Percentiles rank a stretch among this genome's conserved stretches.
phyloP scores from a whole-genome alignment of 92 coral and sea anemone species.

The Heteractis magnifica region DNA sequence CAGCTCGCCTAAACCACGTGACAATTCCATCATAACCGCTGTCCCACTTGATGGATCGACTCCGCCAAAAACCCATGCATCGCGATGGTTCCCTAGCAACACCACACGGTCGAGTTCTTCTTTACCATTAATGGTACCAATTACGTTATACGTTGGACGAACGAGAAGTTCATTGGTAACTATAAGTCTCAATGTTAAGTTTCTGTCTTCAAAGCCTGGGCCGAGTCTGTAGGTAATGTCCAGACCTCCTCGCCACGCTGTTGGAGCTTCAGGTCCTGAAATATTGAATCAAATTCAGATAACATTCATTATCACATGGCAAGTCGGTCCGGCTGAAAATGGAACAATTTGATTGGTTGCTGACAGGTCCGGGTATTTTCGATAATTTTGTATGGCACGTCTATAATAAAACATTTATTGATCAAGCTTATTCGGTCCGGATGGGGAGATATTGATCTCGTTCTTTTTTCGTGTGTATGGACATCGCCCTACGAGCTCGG shows the following conservation, averaged over 20 bases:
- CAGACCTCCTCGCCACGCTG: constrained; percentile 73
- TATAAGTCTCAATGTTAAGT: constrained; percentile 31
- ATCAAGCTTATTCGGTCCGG: too few relatives aligned
- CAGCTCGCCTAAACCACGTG: constrained; percentile 47
- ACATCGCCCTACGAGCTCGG: too few relatives aligned
- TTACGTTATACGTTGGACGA: constrained; percentile 66
- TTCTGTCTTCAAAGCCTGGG: constrained; percentile 11
- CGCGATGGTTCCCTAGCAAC: constrained; percentile 85
- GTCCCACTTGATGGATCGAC: constrained; percentile 84
- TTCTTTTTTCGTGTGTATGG: too few relatives aligned
- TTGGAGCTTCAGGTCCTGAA: constrained; percentile 64
- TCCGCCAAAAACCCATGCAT: constrained; percentile 92
- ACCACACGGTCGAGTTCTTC: constrained; percentile 92
- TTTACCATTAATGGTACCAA: constrained; percentile 73
- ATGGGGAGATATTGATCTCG: too few relatives aligned
- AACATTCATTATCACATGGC: too few relatives aligned
- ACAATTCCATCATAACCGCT: constrained; percentile 77
- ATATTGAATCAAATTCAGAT: not conserved
- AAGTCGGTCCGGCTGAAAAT: too few relatives aligned
- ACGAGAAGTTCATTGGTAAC: constrained; percentile 69
- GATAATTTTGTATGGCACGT: too few relatives aligned
- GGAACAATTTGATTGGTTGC: too few relatives aligned
- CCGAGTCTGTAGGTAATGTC: constrained; percentile 38
- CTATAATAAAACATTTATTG: too few relatives aligned
- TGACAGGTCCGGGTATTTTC: too few relatives aligned